A percentile compares a stretch with the other conserved stretches of the same genome.
These are phyloP conservation scores for Nylanderia fulva DNA, from an alignment of 1,140 invertebrate genomes.

Conservation along the genomic window DNA sequence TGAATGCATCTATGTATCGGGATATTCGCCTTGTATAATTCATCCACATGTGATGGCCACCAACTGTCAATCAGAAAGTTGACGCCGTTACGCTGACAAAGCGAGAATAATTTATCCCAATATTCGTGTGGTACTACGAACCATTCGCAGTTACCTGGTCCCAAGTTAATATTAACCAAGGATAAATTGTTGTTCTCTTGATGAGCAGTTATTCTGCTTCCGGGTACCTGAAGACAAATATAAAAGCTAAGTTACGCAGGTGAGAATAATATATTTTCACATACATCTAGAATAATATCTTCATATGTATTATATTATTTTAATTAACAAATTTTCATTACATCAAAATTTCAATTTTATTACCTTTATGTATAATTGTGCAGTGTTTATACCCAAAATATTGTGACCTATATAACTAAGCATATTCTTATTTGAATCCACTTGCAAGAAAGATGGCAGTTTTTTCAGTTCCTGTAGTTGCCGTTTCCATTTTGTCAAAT, in stretches of 20 bases:
- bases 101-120: constrained; percentile 96
- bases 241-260: neutral
- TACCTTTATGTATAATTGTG: constrained; percentile 99
- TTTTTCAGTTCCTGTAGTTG: constrained; percentile 98
- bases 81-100: constrained; percentile 97
- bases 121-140: constrained; percentile 99
- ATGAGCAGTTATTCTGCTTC: constrained; percentile 97
- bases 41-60: constrained; percentile 97
- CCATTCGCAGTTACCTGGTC: constrained; percentile 99
- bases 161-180: constrained; percentile 99
- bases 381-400: constrained; percentile 99
- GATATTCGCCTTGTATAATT: constrained; percentile 97
- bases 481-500: constrained; percentile 97
- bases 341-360: neutral
- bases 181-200: constrained; percentile 99
- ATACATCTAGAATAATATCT: too few relatives aligned
- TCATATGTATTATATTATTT: too few relatives aligned
- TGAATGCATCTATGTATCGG: constrained; percentile 99
- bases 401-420: constrained; percentile 99
- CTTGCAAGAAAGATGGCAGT: constrained; percentile 97
- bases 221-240: constrained; percentile 89
- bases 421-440: constrained; percentile 98
- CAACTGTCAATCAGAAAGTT: constrained; percentile 99
- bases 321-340: neutral
- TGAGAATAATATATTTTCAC: neutral